These are phyloP conservation scores for Drosophila tani DNA, from an alignment of 1,140 invertebrate species.

Conservation along the genomic window DNA sequence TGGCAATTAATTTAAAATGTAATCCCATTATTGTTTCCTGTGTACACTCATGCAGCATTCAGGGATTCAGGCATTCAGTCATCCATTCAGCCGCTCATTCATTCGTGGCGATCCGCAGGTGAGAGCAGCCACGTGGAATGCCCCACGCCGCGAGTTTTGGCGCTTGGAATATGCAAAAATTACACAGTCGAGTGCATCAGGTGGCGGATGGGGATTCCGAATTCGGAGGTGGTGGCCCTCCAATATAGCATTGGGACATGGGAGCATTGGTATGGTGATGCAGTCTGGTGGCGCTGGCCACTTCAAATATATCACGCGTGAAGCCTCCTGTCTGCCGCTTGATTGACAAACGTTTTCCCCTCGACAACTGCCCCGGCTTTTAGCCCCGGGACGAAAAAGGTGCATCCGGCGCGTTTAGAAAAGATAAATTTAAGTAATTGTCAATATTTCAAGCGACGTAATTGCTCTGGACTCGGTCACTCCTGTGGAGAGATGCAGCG, in stretches of 20 bases:
- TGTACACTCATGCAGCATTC: slow-evolving; percentile 49
- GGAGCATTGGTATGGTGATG: background rate
- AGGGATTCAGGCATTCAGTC: slow-evolving; percentile 44
- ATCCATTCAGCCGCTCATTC: slow-evolving; percentile 52
- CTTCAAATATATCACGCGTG: slow-evolving; percentile 81
- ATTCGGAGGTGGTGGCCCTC: slow-evolving; percentile 7
- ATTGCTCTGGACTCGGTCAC: slow-evolving; percentile 65
- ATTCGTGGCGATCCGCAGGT: slow-evolving; percentile 78
- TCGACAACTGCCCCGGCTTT: too few relatives aligned
- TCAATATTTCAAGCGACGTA: slow-evolving; percentile 81
- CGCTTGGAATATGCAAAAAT: slow-evolving; percentile 76
- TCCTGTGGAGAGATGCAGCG: slow-evolving; percentile 34
- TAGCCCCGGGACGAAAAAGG: slow-evolving; percentile 36
- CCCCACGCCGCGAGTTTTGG: slow-evolving; percentile 50
- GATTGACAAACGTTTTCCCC: slow-evolving; percentile 68
- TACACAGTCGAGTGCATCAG: slow-evolving; percentile 73
- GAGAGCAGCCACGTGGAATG: slow-evolving; percentile 79
- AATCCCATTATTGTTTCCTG: background rate
- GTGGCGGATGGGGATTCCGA: slow-evolving; percentile 8
- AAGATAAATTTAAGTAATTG: slow-evolving; percentile 83
- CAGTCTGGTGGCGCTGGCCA: slow-evolving; percentile 41
- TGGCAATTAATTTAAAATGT: too few relatives aligned
- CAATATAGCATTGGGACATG: slow-evolving; percentile 1
- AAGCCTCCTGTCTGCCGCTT: slow-evolving; percentile 67
- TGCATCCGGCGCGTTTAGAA: slow-evolving; percentile 75